These are phyloP conservation scores for Psittacula derbiana DNA, from an alignment of 2,797 vertebrate species.

Conservation along the genomic window DNA sequence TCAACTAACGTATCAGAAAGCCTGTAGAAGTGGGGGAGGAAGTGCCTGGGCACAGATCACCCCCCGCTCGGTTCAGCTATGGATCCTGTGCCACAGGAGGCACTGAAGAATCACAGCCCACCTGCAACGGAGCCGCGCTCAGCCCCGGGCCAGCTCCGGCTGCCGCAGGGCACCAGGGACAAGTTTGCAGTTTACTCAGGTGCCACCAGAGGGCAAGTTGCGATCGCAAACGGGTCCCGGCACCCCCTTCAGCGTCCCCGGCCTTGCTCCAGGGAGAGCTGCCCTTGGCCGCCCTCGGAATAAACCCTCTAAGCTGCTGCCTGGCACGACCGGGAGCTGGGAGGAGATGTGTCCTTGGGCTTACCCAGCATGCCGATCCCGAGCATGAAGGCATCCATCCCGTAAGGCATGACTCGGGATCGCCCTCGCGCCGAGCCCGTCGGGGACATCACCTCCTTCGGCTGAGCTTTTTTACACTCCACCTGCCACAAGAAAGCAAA, in stretches of 20 bases:
- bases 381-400: slow-evolving; percentile 99
- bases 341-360: slow-evolving; percentile 1
- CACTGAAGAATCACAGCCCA: neutral
- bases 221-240: neutral
- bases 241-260: neutral
- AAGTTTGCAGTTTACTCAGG: slow-evolving; percentile 30
- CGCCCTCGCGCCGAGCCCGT: slow-evolving; percentile 94
- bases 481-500: slow-evolving; percentile 80
- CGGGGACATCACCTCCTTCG: slow-evolving; percentile 99
- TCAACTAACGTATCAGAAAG: neutral
- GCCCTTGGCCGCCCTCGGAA: slow-evolving; percentile 2
- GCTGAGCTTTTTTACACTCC: slow-evolving; percentile 99
- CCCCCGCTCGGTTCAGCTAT: neutral
- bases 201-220: slow-evolving; percentile 65
- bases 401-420: slow-evolving; percentile 98
- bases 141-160: neutral
- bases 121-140: neutral
- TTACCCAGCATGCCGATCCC: slow-evolving; percentile 99
- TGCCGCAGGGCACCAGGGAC: neutral
- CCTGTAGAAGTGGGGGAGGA: neutral
- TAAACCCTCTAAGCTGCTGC: slow-evolving; percentile 27
- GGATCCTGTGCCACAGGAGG: neutral
- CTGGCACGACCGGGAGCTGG: slow-evolving; percentile 9
- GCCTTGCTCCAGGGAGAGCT: neutral
- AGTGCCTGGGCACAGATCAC: neutral